phyloP scores from a whole-genome alignment of 2,797 vertebrate genomes.

The Argentina silus region DNA sequence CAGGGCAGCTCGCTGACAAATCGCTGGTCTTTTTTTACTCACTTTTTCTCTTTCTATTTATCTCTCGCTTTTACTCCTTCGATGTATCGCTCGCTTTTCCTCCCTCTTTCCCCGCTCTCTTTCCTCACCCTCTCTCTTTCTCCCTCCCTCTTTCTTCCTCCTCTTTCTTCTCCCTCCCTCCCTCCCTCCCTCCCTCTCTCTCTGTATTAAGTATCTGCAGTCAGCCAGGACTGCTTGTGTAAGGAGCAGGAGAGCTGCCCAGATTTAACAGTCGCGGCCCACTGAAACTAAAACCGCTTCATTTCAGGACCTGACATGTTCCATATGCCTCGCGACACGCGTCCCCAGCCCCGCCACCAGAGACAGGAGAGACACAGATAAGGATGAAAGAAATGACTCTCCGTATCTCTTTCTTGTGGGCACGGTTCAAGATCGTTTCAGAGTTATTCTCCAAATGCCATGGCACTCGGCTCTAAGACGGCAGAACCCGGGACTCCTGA shows the following conservation, averaged over 20 bases:
- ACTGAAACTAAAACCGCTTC: slow-evolving; percentile 71
- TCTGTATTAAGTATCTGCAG: not conserved
- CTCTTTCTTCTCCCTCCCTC: slow-evolving; percentile 46
- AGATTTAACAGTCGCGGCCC: slow-evolving; percentile 77
- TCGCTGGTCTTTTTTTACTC: slow-evolving; percentile 30
- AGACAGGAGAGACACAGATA: slow-evolving; percentile 20
- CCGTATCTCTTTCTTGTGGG: slow-evolving; percentile 2
- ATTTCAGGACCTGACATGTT: slow-evolving; percentile 67
- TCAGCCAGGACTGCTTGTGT: slow-evolving; percentile 70
- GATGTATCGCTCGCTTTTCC: not conserved
- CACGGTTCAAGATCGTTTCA: slow-evolving; percentile 19
- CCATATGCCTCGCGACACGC: slow-evolving; percentile 48
- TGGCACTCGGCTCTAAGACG: not conserved
- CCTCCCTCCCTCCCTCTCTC: slow-evolving; percentile 19
- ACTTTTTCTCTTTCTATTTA: slow-evolving; percentile 19
- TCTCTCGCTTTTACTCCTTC: not conserved
- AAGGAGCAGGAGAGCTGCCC: slow-evolving; percentile 79
- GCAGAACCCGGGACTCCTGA: slow-evolving; percentile 76
- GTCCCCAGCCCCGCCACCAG: slow-evolving; percentile 20
- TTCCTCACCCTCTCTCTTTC: not conserved
- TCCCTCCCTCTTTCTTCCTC: not conserved
- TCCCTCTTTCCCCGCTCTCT: not conserved
- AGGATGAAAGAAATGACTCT: not conserved
- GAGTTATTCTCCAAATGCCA: slow-evolving; percentile 20
- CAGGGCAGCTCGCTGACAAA: slow-evolving; percentile 65